These are phyloP conservation scores for Cosmia pyralina DNA, from an alignment of 2,888 invertebrate genomes.

Conservation along the genomic window DNA sequence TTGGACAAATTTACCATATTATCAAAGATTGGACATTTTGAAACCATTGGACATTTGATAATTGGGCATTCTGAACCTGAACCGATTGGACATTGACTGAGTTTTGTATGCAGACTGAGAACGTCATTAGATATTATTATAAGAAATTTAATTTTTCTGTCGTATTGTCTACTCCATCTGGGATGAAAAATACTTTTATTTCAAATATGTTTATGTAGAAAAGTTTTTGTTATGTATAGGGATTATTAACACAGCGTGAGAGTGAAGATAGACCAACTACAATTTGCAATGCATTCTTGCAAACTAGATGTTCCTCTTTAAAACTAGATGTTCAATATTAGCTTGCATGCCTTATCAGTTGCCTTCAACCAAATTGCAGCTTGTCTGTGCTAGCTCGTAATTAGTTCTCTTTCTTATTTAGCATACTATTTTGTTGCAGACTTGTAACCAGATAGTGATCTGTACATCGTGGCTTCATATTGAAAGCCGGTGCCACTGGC, in stretches of 20 bases:
- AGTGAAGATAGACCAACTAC: conserved; percentile 12
- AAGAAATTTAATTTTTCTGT: neutral
- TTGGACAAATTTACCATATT: too few species aligned
- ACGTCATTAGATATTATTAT: neutral
- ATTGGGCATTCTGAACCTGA: too few species aligned
- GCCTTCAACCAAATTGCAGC: neutral
- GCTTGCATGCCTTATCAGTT: neutral
- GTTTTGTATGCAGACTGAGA: neutral
- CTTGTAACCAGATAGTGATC: conserved; percentile 78
- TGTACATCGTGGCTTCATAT: conserved; percentile 83
- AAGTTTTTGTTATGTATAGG: neutral
- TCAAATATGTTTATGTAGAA: too few species aligned
- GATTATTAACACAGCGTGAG: neutral
- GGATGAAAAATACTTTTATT: neutral
- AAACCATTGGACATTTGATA: too few species aligned
- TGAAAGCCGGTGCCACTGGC: conserved; percentile 80
- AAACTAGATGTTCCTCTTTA: neutral
- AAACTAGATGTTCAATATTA: neutral
- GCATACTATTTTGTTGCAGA: conserved; percentile 77
- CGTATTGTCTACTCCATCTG: neutral
- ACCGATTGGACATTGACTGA: neutral
- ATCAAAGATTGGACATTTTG: too few species aligned
- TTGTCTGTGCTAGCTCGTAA: neutral
- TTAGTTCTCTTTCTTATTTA: conserved; percentile 30
- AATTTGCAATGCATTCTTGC: neutral